Percentiles rank a stretch among this genome's conserved stretches.
phyloP scores from a whole-genome alignment of 1,140 invertebrate species.

The Calliphora vicina region DNA sequence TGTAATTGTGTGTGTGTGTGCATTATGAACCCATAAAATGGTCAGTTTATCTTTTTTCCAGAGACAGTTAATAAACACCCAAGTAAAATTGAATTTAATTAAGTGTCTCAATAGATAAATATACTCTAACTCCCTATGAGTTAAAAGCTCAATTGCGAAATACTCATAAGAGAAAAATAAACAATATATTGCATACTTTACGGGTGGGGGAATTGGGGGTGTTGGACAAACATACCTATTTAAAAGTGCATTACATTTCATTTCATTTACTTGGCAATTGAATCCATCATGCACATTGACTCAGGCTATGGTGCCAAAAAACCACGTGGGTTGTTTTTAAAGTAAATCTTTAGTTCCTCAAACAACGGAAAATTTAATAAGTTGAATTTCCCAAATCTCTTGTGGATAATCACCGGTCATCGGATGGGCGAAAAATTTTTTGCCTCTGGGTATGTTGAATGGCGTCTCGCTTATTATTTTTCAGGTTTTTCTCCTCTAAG shows the following conservation, averaged over 20 bases:
- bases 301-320: neutral
- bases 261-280: slow-evolving; percentile 1
- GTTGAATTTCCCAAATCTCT: too few species aligned
- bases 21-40: neutral
- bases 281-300: neutral
- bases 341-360: too few species aligned
- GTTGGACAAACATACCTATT: neutral
- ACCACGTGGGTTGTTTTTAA: too few species aligned
- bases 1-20: neutral
- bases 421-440: too few species aligned
- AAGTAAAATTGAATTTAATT: slow-evolving; percentile 33
- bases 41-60: neutral
- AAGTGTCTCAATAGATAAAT: slow-evolving; percentile 26
- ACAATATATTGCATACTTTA: slow-evolving; percentile 9
- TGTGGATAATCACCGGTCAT: too few species aligned
- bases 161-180: slow-evolving; percentile 11
- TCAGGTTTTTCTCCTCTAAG: too few species aligned
- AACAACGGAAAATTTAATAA: too few species aligned
- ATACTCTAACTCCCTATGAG: neutral
- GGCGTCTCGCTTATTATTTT: too few species aligned
- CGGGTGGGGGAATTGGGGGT: neutral
- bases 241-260: neutral
- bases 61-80: slow-evolving; percentile 27
- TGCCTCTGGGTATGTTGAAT: too few species aligned
- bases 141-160: neutral